Percentiles rank a stretch among this genome's conserved stretches.
Conservation (phyloP, 2,113 vertebrate genomes). For the Phalacrocorax carbo region DNA sequence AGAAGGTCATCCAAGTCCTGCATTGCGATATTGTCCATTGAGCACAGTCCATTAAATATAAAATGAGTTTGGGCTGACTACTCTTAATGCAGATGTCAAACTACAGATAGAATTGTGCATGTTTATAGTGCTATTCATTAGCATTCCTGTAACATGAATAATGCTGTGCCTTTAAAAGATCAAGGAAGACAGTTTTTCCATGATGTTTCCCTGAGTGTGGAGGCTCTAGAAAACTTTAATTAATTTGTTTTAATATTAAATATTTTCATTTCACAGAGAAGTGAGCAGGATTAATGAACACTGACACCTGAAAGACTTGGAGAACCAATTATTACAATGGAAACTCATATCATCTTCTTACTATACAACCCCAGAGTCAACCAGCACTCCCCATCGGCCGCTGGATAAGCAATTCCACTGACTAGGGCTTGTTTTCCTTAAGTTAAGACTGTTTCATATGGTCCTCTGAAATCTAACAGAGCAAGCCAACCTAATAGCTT, state of each 20-base stretch:
- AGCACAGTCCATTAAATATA: neutral
- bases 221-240: neutral
- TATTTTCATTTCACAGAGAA: neutral
- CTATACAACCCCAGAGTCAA: neutral
- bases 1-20: neutral
- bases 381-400: neutral
- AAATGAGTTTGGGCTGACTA: neutral
- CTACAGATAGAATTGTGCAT: neutral
- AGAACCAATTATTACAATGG: neutral
- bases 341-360: neutral
- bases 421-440: neutral
- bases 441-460: neutral
- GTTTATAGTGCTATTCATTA: neutral
- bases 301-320: neutral
- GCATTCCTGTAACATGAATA: neutral
- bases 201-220: neutral
- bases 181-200: neutral
- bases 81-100: neutral
- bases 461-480: neutral
- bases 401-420: neutral
- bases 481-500: neutral
- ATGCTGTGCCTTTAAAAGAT: neutral
- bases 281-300: neutral
- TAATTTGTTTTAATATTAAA: neutral
- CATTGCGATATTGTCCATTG: neutral